Conservation (phyloP, 2,888 invertebrate genomes). For the Dexiosoma caninum region DNA sequence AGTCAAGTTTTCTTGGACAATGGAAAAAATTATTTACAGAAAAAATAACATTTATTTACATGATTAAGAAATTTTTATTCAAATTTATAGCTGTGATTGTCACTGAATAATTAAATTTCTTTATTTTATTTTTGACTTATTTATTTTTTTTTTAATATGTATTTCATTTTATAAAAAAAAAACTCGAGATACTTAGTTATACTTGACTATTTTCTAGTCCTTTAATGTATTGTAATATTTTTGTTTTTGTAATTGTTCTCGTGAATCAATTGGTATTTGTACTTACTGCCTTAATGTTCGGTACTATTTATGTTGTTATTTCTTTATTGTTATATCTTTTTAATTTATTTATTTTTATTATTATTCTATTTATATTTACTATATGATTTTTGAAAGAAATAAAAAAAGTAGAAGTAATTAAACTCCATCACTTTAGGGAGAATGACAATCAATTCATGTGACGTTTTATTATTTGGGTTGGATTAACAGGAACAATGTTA, state of each 20-base stretch:
- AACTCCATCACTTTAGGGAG: constrained; percentile 49
- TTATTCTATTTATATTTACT: constrained; percentile 1
- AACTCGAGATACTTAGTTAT: neutral
- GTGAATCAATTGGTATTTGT: constrained; percentile 34
- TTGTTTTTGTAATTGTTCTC: no score
- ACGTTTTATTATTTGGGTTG: neutral
- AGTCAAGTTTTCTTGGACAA: neutral
- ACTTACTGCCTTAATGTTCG: constrained; percentile 42
- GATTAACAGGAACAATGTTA: no score
- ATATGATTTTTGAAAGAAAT: constrained; percentile 34
- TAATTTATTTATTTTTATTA: constrained; percentile 16
- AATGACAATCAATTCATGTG: constrained; percentile 44
- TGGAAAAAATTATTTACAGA: neutral
- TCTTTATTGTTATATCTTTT: constrained; percentile 18
- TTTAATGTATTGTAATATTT: neutral
- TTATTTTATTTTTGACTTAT: constrained; percentile 13
- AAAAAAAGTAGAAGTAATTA: constrained; percentile 32
- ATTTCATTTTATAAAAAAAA: neutral
- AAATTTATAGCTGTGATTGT: constrained; percentile 56
- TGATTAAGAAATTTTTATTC: constrained; percentile 15
- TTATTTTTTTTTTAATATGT: neutral
- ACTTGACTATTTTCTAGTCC: constrained; percentile 12
- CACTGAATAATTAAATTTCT: constrained; percentile 35
- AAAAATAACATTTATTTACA: neutral
- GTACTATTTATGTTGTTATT: constrained; percentile 15